Percentiles rank a stretch among this genome's conserved stretches.
Evolutionary conservation across 2,113 vertebrate genomes (phyloP).

Genomic region (Oncorhynchus mykiss): DNA sequence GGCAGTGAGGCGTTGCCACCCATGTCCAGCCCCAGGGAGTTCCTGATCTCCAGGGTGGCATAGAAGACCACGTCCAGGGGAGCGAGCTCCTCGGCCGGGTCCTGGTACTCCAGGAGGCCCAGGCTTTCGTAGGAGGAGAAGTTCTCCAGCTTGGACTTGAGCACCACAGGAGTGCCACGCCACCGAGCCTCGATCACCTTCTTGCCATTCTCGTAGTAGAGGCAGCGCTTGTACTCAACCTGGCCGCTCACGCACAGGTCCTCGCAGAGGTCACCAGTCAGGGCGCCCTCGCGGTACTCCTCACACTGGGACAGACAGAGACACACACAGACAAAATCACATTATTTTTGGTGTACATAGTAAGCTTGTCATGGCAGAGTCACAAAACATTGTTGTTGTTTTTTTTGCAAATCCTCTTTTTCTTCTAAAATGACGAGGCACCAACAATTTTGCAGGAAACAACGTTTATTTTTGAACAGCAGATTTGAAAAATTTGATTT

Average conservation of each 20-base stretch:
- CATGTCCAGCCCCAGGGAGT: slow-evolving; percentile 81
- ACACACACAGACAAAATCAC: background rate
- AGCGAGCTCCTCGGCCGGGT: slow-evolving; percentile 68
- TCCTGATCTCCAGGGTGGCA: slow-evolving; percentile 86
- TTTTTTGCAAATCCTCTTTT: too few species aligned
- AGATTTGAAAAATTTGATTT: too few species aligned
- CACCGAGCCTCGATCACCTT: slow-evolving; percentile 93
- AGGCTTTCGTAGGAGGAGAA: slow-evolving; percentile 88
- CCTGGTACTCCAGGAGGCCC: slow-evolving; percentile 75
- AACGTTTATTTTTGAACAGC: too few species aligned
- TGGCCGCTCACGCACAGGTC: slow-evolving; percentile 84
- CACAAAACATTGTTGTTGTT: too few species aligned
- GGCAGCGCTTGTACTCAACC: slow-evolving; percentile 86
- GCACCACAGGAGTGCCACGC: slow-evolving; percentile 84
- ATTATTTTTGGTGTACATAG: too few species aligned
- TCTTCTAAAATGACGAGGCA: too few species aligned
- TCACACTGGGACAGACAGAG: slow-evolving; percentile 79
- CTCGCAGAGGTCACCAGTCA: slow-evolving; percentile 88
- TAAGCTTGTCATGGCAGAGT: too few species aligned
- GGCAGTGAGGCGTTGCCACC: background rate
- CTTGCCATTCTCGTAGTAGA: slow-evolving; percentile 92
- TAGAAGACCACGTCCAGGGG: slow-evolving; percentile 86
- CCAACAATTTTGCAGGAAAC: too few species aligned
- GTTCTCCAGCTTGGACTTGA: slow-evolving; percentile 91
- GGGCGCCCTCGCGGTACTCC: slow-evolving; percentile 80